Conservation (phyloP, 2,113 vertebrate genomes). For the Blennius ocellaris region DNA sequence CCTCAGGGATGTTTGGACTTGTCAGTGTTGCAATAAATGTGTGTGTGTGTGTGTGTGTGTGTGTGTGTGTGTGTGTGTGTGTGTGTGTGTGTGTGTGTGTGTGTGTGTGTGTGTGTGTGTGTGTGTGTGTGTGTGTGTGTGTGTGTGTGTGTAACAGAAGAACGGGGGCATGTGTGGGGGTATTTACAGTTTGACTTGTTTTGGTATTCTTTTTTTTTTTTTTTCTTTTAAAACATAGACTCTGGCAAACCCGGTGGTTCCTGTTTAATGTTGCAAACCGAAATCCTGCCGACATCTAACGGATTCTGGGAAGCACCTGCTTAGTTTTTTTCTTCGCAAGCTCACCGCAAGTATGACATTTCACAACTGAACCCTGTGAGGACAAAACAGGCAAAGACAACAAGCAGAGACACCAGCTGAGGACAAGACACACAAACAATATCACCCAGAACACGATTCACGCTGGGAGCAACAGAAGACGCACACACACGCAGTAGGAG, state of each 20-base stretch:
- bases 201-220: neutral
- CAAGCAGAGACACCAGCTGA: constrained; percentile 73
- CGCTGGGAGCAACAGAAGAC: constrained; percentile 53
- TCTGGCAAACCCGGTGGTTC: neutral
- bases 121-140: constrained; percentile 3
- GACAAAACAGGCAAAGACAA: constrained; percentile 70
- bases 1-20: constrained; percentile 71
- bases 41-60: too few species aligned
- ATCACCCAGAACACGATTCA: constrained; percentile 49
- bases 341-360: constrained; percentile 44
- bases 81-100: neutral
- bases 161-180: constrained; percentile 4
- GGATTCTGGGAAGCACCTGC: constrained; percentile 60
- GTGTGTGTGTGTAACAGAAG: constrained; percentile 6
- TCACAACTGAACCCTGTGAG: constrained; percentile 15
- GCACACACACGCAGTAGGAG: neutral
- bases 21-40: constrained; percentile 52
- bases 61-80: neutral
- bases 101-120: neutral
- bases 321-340: constrained; percentile 33
- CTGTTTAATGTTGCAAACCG: neutral
- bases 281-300: neutral
- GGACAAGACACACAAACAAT: constrained; percentile 74
- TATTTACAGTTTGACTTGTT: constrained; percentile 39
- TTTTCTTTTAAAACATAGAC: constrained; percentile 39